These are phyloP conservation scores for Etheostoma perlongum DNA, from an alignment of 2,797 vertebrate genomes.

Conservation along the genomic window DNA sequence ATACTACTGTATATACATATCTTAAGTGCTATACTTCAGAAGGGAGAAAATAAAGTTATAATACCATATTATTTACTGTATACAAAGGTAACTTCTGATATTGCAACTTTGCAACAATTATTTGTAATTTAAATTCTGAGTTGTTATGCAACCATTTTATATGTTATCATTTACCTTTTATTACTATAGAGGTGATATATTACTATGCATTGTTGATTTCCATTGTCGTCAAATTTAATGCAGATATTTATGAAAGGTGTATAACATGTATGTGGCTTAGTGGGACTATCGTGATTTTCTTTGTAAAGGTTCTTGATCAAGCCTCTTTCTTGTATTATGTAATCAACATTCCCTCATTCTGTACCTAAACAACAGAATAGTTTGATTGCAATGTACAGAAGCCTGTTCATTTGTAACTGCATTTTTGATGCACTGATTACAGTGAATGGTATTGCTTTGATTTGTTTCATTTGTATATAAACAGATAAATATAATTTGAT, in stretches of 20 bases:
- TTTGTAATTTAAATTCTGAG: neutral
- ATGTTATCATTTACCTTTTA: neutral
- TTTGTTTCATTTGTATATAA: constrained; percentile 27
- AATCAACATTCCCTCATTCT: too few species aligned
- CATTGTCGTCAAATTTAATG: neutral
- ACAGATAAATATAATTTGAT: neutral
- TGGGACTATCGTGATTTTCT: neutral
- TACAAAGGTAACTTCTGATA: neutral
- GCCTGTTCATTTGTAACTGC: neutral
- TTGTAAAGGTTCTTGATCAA: neutral
- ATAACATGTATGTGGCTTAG: neutral
- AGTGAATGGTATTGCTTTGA: neutral
- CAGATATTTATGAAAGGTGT: neutral
- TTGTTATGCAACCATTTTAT: neutral
- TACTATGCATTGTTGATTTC: neutral
- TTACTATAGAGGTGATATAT: neutral
- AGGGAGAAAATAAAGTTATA: neutral
- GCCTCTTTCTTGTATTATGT: neutral
- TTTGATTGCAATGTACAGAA: too few species aligned
- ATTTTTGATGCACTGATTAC: neutral
- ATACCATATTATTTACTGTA: too few species aligned
- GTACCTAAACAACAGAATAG: too few species aligned
- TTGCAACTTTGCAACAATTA: neutral
- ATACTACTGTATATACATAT: neutral
- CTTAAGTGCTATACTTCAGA: neutral